phyloP scores from a whole-genome alignment of 2,113 vertebrate genomes.

The Isurus oxyrinchus region DNA sequence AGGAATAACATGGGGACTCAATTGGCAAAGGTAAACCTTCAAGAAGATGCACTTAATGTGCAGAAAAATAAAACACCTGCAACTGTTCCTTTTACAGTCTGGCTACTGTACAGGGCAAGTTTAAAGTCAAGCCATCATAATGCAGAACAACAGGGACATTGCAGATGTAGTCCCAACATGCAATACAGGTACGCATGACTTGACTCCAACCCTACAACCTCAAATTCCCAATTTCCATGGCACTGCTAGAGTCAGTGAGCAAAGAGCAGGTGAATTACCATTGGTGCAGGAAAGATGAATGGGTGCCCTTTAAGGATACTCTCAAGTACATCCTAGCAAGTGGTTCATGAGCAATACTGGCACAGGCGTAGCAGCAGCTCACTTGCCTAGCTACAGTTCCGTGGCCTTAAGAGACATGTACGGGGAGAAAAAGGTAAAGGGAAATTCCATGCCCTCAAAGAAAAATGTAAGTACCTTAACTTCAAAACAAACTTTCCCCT shows the following conservation, averaged over 20 bases:
- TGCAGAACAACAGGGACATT: background rate
- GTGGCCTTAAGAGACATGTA: background rate
- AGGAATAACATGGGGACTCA: background rate
- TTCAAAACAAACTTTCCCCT: conserved; percentile 75
- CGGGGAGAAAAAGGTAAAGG: conserved; percentile 14
- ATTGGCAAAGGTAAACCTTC: background rate
- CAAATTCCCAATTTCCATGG: background rate
- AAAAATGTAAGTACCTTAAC: conserved; percentile 66
- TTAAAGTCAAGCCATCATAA: background rate
- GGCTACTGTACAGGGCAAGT: background rate
- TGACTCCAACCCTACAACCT: background rate
- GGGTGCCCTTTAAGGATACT: background rate
- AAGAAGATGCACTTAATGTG: background rate
- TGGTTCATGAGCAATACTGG: background rate
- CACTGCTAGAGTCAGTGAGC: background rate
- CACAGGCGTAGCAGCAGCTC: background rate
- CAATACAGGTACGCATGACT: background rate
- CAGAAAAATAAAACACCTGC: background rate
- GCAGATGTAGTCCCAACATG: background rate
- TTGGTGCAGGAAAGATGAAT: background rate
- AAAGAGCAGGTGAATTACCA: background rate
- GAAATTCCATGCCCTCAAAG: conserved; percentile 8
- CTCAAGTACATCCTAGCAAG: background rate
- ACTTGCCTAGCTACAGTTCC: background rate
- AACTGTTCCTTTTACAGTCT: background rate